These are phyloP conservation scores for Craseonycteris thonglongyai DNA, from an alignment of 2,113 vertebrate genomes.

Conservation along the genomic window DNA sequence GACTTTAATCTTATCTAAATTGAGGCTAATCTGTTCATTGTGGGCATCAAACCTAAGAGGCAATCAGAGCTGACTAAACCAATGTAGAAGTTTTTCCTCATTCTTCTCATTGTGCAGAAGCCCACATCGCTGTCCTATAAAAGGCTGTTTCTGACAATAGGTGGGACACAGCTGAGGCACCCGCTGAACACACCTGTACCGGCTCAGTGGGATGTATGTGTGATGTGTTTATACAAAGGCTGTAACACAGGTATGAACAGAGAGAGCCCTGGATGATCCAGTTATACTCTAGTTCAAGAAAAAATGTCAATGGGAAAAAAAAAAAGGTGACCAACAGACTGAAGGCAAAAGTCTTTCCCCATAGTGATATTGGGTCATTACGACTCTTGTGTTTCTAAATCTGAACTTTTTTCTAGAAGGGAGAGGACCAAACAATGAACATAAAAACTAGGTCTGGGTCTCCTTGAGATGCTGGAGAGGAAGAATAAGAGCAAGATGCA, in stretches of 20 bases:
- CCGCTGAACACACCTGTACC: neutral
- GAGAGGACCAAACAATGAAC: neutral
- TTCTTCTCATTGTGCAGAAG: neutral
- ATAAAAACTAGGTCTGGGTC: neutral
- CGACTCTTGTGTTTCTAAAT: neutral
- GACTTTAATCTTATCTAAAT: constrained; percentile 15
- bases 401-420: neutral
- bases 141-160: neutral
- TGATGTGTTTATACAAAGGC: neutral
- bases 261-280: neutral
- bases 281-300: neutral
- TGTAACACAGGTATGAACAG: neutral
- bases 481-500: neutral
- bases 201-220: neutral
- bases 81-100: neutral
- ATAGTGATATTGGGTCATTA: neutral
- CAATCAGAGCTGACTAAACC: neutral
- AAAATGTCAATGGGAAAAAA: neutral
- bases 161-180: neutral
- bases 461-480: neutral
- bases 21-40: neutral
- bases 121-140: neutral
- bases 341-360: neutral
- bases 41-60: neutral
- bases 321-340: neutral